Evolutionary conservation across 2,113 vertebrate species (phyloP).

Genomic region (Butorides virescens): DNA sequence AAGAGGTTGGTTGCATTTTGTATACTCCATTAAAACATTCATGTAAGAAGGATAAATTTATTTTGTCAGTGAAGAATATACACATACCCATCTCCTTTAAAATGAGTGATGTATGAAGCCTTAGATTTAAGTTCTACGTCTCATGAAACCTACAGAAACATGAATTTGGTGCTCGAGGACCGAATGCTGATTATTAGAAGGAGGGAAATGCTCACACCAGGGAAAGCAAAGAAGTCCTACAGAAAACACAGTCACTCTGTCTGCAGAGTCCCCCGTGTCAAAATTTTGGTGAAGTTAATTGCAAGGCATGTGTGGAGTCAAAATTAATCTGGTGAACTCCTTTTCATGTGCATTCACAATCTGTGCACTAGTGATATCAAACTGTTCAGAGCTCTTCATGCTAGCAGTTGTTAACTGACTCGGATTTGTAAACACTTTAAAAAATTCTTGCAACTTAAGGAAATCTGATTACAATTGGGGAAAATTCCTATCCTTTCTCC

Average conservation of each 20-base stretch:
- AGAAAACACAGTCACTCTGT: background rate
- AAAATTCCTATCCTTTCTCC: slow-evolving; percentile 44
- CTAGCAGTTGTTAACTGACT: background rate
- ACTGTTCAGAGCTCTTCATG: background rate
- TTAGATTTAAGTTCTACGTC: background rate
- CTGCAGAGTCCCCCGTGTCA: background rate
- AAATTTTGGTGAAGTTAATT: background rate
- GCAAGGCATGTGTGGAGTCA: background rate
- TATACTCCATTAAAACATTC: background rate
- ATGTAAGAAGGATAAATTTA: background rate
- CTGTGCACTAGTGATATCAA: background rate
- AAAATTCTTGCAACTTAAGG: slow-evolving; percentile 29
- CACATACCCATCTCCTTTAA: background rate
- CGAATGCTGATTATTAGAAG: background rate
- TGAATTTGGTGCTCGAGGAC: background rate
- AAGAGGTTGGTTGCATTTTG: background rate
- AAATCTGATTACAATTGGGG: background rate
- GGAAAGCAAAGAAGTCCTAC: background rate
- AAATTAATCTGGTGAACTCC: background rate
- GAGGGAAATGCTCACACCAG: background rate
- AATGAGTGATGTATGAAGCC: background rate
- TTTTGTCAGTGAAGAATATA: background rate
- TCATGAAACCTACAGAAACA: background rate
- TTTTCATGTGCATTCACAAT: background rate
- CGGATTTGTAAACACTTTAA: slow-evolving; percentile 23